These are phyloP conservation scores for Trissoscelio sp. DNA, from an alignment of 2,888 invertebrate genomes.

Conservation along the genomic window DNA sequence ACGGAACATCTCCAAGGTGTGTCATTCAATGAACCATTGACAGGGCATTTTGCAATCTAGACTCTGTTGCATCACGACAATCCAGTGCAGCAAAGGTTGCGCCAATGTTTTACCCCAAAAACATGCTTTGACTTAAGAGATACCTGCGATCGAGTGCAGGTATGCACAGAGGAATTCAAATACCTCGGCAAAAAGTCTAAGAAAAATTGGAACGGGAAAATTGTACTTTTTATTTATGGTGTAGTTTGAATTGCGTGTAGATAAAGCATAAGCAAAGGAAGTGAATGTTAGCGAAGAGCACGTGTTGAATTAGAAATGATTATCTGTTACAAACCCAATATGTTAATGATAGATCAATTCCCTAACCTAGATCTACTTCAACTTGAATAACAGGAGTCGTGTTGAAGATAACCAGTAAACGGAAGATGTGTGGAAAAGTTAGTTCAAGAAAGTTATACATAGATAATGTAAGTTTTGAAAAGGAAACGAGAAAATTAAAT, in stretches of 20 bases:
- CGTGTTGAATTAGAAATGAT: conserved; percentile 10
- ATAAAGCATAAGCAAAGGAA: neutral
- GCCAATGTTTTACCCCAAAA: conserved; percentile 23
- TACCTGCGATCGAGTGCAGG: neutral
- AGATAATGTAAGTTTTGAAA: no score
- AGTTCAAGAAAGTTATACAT: conserved; percentile 4
- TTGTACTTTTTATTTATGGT: neutral
- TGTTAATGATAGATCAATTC: conserved; percentile 2
- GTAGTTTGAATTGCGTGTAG: no score
- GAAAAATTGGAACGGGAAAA: no score
- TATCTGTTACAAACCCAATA: neutral
- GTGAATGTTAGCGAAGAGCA: neutral
- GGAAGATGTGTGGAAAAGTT: neutral
- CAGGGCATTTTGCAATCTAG: conserved; percentile 40
- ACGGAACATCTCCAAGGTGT: conserved; percentile 47
- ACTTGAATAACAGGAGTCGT: conserved; percentile 4
- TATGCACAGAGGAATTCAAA: neutral
- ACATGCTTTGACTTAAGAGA: conserved; percentile 3
- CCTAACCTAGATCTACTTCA: conserved; percentile 29
- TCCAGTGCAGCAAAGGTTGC: conserved; percentile 38
- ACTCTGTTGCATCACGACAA: conserved; percentile 39
- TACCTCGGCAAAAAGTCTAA: neutral
- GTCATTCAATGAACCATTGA: conserved; percentile 50
- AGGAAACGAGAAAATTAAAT: neutral
- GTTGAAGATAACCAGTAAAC: neutral